A percentile compares a stretch with the other conserved stretches of the same genome.
phyloP scores from a whole-genome alignment of 2,113 vertebrate species.

The Anguilla rostrata region DNA sequence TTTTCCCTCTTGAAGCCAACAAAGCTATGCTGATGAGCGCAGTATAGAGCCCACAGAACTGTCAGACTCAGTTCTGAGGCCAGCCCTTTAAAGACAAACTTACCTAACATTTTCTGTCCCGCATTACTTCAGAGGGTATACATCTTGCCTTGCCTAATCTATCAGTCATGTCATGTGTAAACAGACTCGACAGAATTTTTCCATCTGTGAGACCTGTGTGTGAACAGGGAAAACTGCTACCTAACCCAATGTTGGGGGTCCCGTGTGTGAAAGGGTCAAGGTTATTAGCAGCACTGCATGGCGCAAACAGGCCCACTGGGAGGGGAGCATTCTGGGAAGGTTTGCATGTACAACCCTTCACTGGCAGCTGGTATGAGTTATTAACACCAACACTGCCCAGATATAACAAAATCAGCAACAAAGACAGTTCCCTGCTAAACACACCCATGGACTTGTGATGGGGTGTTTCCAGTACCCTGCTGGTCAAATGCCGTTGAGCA shows the following conservation, averaged over 20 bases:
- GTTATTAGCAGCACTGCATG: not conserved
- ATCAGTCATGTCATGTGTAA: too few species aligned
- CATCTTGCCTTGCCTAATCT: too few species aligned
- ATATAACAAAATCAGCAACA: not conserved
- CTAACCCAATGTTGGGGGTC: too few species aligned
- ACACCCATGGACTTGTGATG: not conserved
- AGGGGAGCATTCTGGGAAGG: slow-evolving; percentile 1
- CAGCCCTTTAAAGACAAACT: too few species aligned
- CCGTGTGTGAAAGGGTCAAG: not conserved
- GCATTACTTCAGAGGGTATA: too few species aligned
- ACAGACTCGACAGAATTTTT: too few species aligned
- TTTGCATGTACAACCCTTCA: not conserved
- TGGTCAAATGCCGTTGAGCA: not conserved
- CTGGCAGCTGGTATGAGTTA: not conserved
- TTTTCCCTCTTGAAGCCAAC: not conserved
- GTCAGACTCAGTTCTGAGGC: not conserved
- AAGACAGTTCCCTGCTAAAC: not conserved
- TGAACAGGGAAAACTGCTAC: too few species aligned
- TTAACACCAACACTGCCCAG: not conserved
- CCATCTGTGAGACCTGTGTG: too few species aligned
- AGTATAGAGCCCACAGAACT: not conserved
- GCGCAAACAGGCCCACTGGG: not conserved
- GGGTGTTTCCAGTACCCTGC: not conserved
- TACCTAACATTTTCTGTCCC: too few species aligned
- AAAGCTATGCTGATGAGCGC: not conserved